Conservation (phyloP, 2,113 vertebrate genomes). For the Procavia capensis region DNA sequence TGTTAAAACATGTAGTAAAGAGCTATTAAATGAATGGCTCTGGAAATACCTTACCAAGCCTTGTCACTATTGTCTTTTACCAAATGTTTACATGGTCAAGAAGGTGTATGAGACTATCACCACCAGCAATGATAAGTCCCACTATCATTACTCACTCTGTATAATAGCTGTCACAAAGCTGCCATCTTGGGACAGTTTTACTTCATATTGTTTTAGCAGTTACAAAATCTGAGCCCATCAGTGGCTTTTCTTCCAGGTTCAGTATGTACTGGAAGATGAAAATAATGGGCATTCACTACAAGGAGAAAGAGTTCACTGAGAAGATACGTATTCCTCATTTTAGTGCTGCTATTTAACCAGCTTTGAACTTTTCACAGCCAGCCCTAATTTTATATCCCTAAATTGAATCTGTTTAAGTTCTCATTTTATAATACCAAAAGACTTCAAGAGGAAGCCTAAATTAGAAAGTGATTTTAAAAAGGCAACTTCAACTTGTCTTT, state of each 20-base stretch:
- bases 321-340: background rate
- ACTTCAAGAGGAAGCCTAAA: conserved; percentile 13
- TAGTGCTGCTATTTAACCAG: background rate
- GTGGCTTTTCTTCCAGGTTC: conserved; percentile 16
- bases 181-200: background rate
- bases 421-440: background rate
- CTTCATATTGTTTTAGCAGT: background rate
- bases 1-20: background rate
- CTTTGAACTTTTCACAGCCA: background rate
- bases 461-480: background rate
- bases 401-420: background rate
- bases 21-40: background rate
- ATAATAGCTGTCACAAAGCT: background rate
- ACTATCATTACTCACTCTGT: background rate
- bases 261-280: background rate
- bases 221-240: background rate
- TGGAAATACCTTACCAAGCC: background rate
- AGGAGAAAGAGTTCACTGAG: background rate
- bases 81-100: background rate
- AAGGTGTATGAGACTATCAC: background rate
- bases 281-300: background rate
- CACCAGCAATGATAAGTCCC: background rate
- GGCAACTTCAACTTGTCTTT: conserved; percentile 5
- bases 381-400: background rate
- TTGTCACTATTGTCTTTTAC: background rate